A percentile compares a stretch with the other conserved stretches of the same genome.
Evolutionary conservation across 2,113 vertebrate genomes (phyloP).

Genomic region (Arothron firmamentum): DNA sequence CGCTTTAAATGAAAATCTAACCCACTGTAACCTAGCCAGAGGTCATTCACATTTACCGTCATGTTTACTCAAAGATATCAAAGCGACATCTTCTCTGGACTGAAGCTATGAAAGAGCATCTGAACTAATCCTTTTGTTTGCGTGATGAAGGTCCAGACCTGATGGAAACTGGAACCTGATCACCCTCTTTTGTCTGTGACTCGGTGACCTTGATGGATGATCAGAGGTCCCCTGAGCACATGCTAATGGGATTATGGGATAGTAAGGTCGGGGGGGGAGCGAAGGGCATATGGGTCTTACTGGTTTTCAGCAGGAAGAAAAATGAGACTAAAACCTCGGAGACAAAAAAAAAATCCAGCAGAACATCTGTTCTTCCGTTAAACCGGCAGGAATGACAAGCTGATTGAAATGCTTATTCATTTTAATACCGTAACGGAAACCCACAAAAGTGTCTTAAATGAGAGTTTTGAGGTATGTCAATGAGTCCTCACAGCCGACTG

Average conservation of each 20-base stretch:
- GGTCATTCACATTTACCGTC: no score
- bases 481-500: no score
- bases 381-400: constrained; percentile 5
- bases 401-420: constrained; percentile 33
- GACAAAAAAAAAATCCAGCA: constrained; percentile 14
- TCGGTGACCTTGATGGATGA: constrained; percentile 45
- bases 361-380: constrained; percentile 30
- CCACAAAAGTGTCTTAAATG: no score
- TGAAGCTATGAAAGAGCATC: background rate
- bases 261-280: background rate
- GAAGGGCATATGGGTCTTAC: constrained; percentile 22
- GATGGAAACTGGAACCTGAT: background rate
- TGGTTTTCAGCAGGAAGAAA: constrained; percentile 32
- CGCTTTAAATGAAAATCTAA: no score
- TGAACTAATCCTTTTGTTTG: background rate
- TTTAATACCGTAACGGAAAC: constrained; percentile 12
- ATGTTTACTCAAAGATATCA: no score
- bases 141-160: background rate
- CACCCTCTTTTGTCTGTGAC: constrained; percentile 27
- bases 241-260: constrained; percentile 44
- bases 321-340: constrained; percentile 21
- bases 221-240: constrained; percentile 27
- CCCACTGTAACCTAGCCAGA: no score
- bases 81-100: no score
- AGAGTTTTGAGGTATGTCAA: no score